Conservation (phyloP, 2,113 vertebrate genomes). For the Callospermophilus lateralis region DNA sequence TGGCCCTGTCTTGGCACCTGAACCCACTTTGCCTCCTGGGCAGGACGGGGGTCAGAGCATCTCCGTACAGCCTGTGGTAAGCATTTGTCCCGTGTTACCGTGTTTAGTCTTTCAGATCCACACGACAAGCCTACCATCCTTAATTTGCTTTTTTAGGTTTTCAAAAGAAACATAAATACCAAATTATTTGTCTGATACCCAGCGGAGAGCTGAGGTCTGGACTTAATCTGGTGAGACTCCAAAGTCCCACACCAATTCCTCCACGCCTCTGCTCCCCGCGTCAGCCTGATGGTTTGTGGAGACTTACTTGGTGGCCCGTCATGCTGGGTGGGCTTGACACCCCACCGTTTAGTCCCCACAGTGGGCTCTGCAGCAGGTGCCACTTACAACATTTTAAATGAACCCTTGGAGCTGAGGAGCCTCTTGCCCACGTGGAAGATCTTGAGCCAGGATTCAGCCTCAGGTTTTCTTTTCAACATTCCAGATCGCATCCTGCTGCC, state of each 20-base stretch:
- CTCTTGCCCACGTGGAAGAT: neutral
- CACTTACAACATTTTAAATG: neutral
- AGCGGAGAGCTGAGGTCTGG: neutral
- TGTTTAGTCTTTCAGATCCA: constrained; percentile 20
- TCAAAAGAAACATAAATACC: neutral
- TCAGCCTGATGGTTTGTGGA: neutral
- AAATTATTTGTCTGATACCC: neutral
- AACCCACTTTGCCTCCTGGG: neutral
- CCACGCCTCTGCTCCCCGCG: neutral
- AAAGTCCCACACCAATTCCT: neutral
- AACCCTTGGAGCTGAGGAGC: neutral
- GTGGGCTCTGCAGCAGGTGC: neutral
- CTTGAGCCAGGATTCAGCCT: neutral
- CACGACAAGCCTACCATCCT: fast-evolving
- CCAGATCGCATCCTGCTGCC: neutral
- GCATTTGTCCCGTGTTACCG: neutral
- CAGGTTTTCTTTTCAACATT: neutral
- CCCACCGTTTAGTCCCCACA: neutral
- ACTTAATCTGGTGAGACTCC: neutral
- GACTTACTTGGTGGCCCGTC: neutral
- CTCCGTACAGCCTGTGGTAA: neutral
- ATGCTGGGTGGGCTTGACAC: too few species aligned
- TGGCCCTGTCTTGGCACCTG: neutral
- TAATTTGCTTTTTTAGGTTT: neutral
- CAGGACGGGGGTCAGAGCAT: neutral